Evolutionary conservation across 1,140 invertebrate species (phyloP).

Genomic region (Aphaenogaster ashmeadi): DNA sequence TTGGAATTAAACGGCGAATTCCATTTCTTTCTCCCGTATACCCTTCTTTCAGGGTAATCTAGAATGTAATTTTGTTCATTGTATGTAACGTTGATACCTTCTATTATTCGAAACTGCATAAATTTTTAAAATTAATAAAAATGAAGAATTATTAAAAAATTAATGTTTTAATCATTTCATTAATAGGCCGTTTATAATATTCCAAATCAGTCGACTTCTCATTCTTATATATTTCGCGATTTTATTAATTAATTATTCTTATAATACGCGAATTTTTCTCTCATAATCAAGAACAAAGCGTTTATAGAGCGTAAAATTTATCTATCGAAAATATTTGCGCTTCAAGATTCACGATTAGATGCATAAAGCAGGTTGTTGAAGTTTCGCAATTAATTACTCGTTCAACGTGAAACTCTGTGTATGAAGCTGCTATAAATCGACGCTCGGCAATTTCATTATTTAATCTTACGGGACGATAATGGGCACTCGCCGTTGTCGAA

Average conservation of each 20-base stretch:
- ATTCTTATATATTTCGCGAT: background rate
- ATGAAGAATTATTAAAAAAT: background rate
- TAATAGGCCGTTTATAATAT: background rate
- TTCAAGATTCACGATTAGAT: constrained; percentile 29
- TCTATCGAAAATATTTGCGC: constrained; percentile 6
- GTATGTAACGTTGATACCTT: background rate
- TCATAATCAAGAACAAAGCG: background rate
- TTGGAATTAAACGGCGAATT: background rate
- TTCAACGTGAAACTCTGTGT: constrained; percentile 45
- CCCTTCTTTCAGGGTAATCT: background rate
- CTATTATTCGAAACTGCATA: background rate
- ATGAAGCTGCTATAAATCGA: constrained; percentile 49
- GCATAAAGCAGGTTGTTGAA: constrained; percentile 27
- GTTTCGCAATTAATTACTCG: constrained; percentile 55
- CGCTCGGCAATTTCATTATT: constrained; percentile 66
- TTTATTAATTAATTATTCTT: background rate
- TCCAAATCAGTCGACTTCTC: background rate
- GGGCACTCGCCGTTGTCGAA: constrained; percentile 29
- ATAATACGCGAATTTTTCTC: background rate
- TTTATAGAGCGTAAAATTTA: constrained; percentile 5
- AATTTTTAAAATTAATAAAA: constrained; percentile 7
- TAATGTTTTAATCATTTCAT: background rate
- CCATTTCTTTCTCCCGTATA: background rate
- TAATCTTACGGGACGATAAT: constrained; percentile 71
- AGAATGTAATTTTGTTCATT: background rate